A percentile compares a stretch with the other conserved stretches of the same genome.
Conservation (phyloP, 2,888 invertebrate genomes). For the Rhagonycha fulva region DNA sequence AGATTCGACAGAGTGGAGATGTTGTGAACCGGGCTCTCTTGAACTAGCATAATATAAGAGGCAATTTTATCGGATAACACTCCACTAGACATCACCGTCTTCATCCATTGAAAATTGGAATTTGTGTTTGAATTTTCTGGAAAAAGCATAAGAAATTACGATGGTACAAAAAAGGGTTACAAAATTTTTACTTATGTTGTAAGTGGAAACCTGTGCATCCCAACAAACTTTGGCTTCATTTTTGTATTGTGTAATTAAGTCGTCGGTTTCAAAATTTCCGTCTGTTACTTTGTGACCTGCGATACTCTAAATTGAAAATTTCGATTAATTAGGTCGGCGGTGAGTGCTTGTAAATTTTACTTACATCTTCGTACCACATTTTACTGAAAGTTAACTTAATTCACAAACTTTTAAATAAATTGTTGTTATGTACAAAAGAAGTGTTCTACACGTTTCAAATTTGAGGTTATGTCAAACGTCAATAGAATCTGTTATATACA, state of each 20-base stretch:
- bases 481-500: neutral
- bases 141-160: constrained; percentile 9
- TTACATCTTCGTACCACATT: constrained; percentile 15
- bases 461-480: neutral
- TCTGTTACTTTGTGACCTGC: neutral
- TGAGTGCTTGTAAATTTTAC: neutral
- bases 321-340: neutral
- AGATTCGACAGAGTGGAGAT: constrained; percentile 71
- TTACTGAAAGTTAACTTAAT: neutral
- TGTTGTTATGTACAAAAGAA: neutral
- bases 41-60: constrained; percentile 78
- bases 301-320: neutral
- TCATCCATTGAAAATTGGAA: constrained; percentile 76
- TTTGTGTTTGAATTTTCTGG: constrained; percentile 61
- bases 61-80: constrained; percentile 86
- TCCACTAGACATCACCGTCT: constrained; percentile 77
- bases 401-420: neutral
- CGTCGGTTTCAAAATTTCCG: constrained; percentile 55
- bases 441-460: neutral
- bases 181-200: constrained; percentile 62
- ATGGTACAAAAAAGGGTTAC: neutral
- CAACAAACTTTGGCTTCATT: constrained; percentile 69
- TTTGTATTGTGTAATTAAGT: constrained; percentile 63
- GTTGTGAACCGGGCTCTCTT: constrained; percentile 84
- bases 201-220: constrained; percentile 66